These are phyloP conservation scores for Drosophila eohydei DNA, from an alignment of 2,888 invertebrate species.

Conservation along the genomic window DNA sequence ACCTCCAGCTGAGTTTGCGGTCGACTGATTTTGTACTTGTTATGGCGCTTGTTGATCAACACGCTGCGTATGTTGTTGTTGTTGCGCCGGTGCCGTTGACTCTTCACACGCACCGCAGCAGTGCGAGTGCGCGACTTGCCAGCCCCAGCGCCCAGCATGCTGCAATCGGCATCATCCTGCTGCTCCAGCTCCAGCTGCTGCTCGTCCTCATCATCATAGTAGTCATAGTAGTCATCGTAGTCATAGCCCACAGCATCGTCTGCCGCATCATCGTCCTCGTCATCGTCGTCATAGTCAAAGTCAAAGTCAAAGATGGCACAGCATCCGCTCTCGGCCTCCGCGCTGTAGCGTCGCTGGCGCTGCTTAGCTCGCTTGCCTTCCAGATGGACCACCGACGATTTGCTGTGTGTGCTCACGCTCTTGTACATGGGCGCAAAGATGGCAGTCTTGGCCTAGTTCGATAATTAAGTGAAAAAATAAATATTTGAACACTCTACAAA, in stretches of 20 bases:
- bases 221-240: constrained; percentile 72
- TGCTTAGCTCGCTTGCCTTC: constrained; percentile 54
- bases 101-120: constrained; percentile 38
- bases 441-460: constrained; percentile 78
- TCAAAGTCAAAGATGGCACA: constrained; percentile 83
- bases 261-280: constrained; percentile 57
- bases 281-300: constrained; percentile 70
- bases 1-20: constrained; percentile 83
- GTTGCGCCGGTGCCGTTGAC: constrained; percentile 61
- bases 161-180: constrained; percentile 73
- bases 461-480: background rate
- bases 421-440: constrained; percentile 74
- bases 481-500: background rate
- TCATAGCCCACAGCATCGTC: constrained; percentile 63
- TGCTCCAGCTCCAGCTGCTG: constrained; percentile 57
- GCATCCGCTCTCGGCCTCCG: constrained; percentile 67
- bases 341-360: constrained; percentile 59
- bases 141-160: constrained; percentile 71
- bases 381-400: constrained; percentile 41
- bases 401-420: constrained; percentile 62
- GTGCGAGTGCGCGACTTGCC: constrained; percentile 36
- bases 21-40: constrained; percentile 83
- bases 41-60: constrained; percentile 81
- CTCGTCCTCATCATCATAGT: constrained; percentile 71
- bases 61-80: constrained; percentile 83